Evolutionary conservation across 2,113 vertebrate genomes (phyloP).

Genomic region (Fulica atra): DNA sequence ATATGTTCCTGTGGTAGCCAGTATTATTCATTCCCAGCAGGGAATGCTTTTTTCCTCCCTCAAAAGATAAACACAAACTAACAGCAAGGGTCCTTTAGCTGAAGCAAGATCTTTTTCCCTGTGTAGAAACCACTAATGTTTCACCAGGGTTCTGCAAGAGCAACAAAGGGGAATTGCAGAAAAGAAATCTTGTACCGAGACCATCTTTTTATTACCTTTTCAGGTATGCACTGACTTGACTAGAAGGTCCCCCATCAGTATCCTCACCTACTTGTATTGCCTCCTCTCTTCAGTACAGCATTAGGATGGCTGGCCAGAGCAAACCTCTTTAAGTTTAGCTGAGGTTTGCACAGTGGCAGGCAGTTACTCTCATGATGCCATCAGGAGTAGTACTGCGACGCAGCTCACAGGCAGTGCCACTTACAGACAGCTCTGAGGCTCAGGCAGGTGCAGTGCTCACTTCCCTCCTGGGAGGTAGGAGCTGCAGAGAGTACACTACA

Average conservation of each 20-base stretch:
- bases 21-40: neutral
- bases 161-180: neutral
- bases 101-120: neutral
- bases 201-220: neutral
- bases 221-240: neutral
- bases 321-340: neutral
- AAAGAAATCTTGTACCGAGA: neutral
- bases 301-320: neutral
- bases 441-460: accelerated
- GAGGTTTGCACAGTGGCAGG: no score
- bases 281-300: neutral
- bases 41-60: neutral
- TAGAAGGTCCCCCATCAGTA: neutral
- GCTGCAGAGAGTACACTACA: neutral
- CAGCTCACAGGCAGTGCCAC: accelerated
- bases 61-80: neutral
- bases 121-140: neutral
- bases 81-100: neutral
- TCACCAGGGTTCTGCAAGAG: neutral
- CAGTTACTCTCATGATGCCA: neutral
- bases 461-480: neutral
- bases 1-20: neutral
- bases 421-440: neutral
- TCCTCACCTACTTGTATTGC: neutral
- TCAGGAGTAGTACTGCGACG: neutral